phyloP scores from a whole-genome alignment of 1,140 invertebrate genomes.

The Pseudomyrmex concolor region DNA sequence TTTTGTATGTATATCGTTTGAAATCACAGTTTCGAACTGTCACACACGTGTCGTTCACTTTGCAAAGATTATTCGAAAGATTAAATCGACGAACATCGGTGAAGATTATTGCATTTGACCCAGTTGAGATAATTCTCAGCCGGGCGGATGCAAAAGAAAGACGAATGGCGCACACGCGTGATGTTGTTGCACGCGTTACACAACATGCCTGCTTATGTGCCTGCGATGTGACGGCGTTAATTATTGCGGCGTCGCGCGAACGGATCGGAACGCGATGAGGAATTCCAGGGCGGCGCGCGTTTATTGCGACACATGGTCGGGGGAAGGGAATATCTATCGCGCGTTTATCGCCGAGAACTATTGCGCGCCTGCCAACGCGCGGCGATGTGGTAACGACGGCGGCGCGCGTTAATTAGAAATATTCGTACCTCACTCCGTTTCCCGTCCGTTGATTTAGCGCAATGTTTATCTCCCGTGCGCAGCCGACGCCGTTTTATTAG shows the following conservation, averaged over 20 bases:
- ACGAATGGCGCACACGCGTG: too few species aligned
- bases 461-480: constrained; percentile 32
- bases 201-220: background rate
- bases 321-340: constrained; percentile 41
- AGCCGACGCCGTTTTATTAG: constrained; percentile 62
- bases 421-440: constrained; percentile 58
- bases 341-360: constrained; percentile 45
- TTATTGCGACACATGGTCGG: constrained; percentile 62
- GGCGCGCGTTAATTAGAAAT: constrained; percentile 70
- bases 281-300: constrained; percentile 57
- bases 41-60: too few species aligned
- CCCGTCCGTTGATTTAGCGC: constrained; percentile 65
- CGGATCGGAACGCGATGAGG: constrained; percentile 13
- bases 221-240: constrained; percentile 51
- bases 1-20: too few species aligned
- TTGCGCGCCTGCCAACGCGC: constrained; percentile 5
- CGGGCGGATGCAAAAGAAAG: too few species aligned
- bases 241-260: constrained; percentile 51
- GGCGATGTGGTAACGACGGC: constrained; percentile 38
- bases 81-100: too few species aligned
- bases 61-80: too few species aligned
- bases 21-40: too few species aligned
- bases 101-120: too few species aligned
- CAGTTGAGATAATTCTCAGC: too few species aligned
- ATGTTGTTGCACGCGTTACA: too few species aligned